phyloP scores from a whole-genome alignment of 1,140 invertebrate genomes.

The Oscheius sp. region DNA sequence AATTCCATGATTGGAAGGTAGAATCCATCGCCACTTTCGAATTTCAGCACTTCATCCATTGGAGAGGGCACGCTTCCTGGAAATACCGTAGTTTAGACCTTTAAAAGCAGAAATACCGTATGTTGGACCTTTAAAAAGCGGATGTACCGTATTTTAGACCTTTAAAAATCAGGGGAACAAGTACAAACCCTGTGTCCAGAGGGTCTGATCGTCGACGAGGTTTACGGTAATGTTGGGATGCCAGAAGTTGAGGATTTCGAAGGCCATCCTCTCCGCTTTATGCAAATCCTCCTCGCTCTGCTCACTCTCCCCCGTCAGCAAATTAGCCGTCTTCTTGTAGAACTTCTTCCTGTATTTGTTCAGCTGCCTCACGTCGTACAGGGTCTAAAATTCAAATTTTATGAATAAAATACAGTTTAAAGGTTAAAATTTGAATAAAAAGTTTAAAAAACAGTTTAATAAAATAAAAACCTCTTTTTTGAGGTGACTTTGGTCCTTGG shows the following conservation, averaged over 20 bases:
- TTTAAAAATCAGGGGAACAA: not conserved
- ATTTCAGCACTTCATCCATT: conserved; percentile 24
- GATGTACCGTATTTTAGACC: too few relatives aligned
- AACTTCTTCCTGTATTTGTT: conserved; percentile 47
- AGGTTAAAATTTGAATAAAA: not conserved
- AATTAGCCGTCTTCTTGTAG: conserved; percentile 84
- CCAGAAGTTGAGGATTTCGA: conserved; percentile 83
- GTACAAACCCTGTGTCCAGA: conserved; percentile 74
- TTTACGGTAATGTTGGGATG: conserved; percentile 97
- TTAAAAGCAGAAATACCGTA: too few relatives aligned
- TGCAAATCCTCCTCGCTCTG: conserved; percentile 61
- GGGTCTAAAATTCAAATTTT: conserved; percentile 15
- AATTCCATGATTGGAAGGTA: conserved; percentile 90
- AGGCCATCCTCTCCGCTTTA: conserved; percentile 63
- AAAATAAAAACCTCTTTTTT: conserved; percentile 67
- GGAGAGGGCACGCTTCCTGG: conserved; percentile 16
- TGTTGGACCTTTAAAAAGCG: too few relatives aligned
- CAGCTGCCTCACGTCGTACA: conserved; percentile 19
- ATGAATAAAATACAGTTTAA: not conserved
- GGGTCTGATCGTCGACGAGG: conserved; percentile 86
- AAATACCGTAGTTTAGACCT: too few relatives aligned
- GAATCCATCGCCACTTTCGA: conserved; percentile 8
- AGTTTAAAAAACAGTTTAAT: not conserved
- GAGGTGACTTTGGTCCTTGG: conserved; percentile 68
- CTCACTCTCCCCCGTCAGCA: conserved; percentile 76